Percentiles rank a stretch among this genome's conserved stretches.
Evolutionary conservation across 2,113 vertebrate species (phyloP).

Genomic region (Corvus hawaiiensis): DNA sequence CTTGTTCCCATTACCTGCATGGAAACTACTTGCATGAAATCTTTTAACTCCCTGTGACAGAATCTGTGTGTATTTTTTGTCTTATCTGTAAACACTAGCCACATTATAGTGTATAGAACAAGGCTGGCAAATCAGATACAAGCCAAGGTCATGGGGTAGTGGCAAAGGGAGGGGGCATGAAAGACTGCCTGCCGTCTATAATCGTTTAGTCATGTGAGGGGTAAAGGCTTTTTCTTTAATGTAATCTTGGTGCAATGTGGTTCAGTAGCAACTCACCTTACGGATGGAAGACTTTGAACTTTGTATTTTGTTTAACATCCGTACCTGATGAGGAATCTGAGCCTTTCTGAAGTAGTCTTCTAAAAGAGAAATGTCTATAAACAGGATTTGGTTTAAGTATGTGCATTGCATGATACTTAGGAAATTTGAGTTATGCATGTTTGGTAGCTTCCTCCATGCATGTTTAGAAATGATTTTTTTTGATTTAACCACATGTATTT

Average conservation of each 20-base stretch:
- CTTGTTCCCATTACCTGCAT: neutral
- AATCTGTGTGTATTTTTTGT: neutral
- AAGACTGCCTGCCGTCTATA: neutral
- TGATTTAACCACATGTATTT: slow-evolving; percentile 74
- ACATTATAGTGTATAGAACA: neutral
- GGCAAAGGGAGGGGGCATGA: neutral
- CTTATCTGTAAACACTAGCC: neutral
- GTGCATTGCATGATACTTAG: slow-evolving; percentile 8
- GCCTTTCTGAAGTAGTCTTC: neutral
- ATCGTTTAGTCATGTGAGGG: neutral
- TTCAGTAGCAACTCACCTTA: neutral
- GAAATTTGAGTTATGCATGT: slow-evolving; percentile 33
- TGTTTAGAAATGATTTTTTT: slow-evolving; percentile 22
- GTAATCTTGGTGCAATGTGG: neutral
- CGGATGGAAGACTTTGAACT: neutral
- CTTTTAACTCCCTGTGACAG: neutral
- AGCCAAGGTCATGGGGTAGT: neutral
- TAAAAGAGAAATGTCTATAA: neutral
- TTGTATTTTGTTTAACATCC: neutral
- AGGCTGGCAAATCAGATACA: neutral
- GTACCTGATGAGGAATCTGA: neutral
- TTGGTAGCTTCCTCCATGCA: slow-evolving; percentile 28
- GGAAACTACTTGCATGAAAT: neutral
- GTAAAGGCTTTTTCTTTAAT: neutral
- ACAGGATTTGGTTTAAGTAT: neutral